Conservation (phyloP, 2,113 vertebrate species). For the Casuarius casuarius region DNA sequence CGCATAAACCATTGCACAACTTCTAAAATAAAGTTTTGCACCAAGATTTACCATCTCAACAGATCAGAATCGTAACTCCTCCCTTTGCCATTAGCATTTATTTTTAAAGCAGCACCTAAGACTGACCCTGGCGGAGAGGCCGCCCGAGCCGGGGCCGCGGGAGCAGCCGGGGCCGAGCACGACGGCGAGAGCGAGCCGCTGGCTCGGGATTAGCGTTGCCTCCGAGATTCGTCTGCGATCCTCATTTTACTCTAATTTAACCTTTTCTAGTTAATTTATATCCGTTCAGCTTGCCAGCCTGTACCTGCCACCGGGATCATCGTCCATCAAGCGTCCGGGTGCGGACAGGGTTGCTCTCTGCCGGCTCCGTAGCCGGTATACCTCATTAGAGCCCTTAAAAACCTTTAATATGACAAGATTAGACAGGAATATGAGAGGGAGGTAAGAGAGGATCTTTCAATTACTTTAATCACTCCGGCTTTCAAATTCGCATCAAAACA, state of each 20-base stretch:
- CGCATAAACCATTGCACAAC: neutral
- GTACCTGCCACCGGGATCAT: conserved; percentile 75
- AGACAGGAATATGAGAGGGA: conserved; percentile 60
- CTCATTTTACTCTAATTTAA: conserved; percentile 73
- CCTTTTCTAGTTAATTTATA: conserved; percentile 76
- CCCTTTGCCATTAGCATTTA: neutral
- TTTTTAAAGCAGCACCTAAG: neutral
- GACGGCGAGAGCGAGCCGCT: neutral
- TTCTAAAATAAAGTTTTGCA: neutral
- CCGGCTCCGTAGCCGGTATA: conserved; percentile 55
- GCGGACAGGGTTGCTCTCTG: conserved; percentile 69
- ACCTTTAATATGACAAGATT: conserved; percentile 67
- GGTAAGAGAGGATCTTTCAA: conserved; percentile 55
- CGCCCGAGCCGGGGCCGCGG: neutral
- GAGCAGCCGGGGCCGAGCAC: neutral
- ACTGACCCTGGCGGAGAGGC: neutral
- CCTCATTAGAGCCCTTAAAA: conserved; percentile 78
- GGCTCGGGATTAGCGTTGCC: conserved; percentile 6
- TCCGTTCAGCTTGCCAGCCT: conserved; percentile 69
- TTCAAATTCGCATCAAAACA: neutral
- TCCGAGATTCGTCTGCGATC: conserved; percentile 25
- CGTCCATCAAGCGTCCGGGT: conserved; percentile 68
- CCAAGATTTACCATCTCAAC: fast-evolving
- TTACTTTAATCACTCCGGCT: conserved; percentile 44
- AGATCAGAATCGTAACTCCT: neutral